Percentiles rank a stretch among this genome's conserved stretches.
Evolutionary conservation across 1,140 invertebrate genomes (phyloP).

Genomic region (Chironomus tepperi): DNA sequence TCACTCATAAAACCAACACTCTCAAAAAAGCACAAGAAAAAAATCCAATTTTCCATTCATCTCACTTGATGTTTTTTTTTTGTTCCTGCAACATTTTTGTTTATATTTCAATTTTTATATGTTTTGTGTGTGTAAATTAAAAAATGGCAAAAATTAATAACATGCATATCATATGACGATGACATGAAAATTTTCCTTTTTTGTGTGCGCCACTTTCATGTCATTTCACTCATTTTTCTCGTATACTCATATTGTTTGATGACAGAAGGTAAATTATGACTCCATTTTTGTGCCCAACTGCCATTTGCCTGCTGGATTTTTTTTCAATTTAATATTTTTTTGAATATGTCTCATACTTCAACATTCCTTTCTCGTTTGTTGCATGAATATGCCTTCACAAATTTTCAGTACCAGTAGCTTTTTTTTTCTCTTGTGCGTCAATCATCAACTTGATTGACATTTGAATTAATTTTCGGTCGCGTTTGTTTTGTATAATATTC

Average conservation of each 20-base stretch:
- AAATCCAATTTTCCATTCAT: no score
- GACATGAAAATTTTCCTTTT: not conserved
- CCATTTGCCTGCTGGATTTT: slow-evolving; percentile 5
- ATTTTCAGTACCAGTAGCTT: not conserved
- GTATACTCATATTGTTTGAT: not conserved
- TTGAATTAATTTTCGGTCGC: slow-evolving; percentile 17
- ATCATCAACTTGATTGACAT: slow-evolving; percentile 16
- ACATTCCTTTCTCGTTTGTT: not conserved
- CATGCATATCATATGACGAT: not conserved
- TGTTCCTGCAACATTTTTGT: no score
- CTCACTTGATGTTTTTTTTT: no score
- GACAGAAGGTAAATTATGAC: slow-evolving; percentile 7
- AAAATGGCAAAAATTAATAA: not conserved
- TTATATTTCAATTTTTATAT: not conserved
- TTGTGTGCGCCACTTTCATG: not conserved
- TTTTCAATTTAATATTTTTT: not conserved
- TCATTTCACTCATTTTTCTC: not conserved
- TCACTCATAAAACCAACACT: no score
- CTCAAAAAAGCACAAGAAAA: no score
- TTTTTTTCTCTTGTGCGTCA: not conserved
- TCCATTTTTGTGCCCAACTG: not conserved
- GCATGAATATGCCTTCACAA: not conserved
- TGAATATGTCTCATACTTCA: not conserved
- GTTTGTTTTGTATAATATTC: not conserved
- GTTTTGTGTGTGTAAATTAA: slow-evolving; percentile 4